Evolutionary conservation across 2,797 vertebrate species (phyloP).

Genomic region (Trachops cirrhosus): DNA sequence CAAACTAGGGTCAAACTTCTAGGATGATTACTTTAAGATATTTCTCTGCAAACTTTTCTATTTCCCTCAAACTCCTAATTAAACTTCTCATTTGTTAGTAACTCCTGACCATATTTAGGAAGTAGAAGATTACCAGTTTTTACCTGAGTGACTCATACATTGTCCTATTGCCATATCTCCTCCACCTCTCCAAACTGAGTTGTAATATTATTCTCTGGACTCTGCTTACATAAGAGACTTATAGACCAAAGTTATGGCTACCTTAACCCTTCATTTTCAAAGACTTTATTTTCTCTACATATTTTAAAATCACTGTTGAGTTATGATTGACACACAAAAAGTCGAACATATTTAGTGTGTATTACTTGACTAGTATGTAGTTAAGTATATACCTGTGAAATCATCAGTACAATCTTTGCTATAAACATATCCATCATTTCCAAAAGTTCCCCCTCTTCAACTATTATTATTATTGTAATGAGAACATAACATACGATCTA

Average conservation of each 20-base stretch:
- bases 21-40: background rate
- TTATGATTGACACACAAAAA: background rate
- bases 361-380: background rate
- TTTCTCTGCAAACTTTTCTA: background rate
- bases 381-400: background rate
- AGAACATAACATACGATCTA: background rate
- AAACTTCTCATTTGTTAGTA: background rate
- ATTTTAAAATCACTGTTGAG: background rate
- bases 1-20: background rate
- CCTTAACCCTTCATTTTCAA: background rate
- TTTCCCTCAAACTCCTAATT: background rate
- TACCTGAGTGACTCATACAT: background rate
- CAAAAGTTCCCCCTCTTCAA: background rate
- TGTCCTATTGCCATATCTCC: background rate
- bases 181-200: background rate
- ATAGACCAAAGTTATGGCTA: background rate
- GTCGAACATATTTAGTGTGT: background rate
- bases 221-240: background rate
- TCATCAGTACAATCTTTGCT: background rate
- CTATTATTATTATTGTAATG: background rate
- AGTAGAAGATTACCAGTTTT: background rate
- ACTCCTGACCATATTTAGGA: background rate
- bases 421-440: background rate
- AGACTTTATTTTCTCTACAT: background rate
- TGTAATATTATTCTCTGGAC: background rate